Base-by-base conservation (phyloP, 2,888 invertebrate species). In the Falcaria lacertinaria region DNA sequence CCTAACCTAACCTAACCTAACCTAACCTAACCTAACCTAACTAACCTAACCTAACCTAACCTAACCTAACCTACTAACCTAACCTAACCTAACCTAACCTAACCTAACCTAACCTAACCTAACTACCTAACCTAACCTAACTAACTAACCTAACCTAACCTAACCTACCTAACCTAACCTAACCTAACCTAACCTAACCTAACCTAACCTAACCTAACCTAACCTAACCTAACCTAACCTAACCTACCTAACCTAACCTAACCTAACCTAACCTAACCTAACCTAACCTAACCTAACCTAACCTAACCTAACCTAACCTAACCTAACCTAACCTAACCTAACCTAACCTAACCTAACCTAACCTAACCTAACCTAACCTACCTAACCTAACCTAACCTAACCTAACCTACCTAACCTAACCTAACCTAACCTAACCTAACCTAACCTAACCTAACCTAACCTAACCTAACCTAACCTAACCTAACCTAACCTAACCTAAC, bases 241-340 rank as follows among this genome's bases (percentile, higher is more conserved):
- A 42, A 34, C 41, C 42, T 39, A 45, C 41, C 44, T 40, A 44
- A 47, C 42, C 44, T 46, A 48, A 47, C 48, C 48, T 46, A 45
- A 47, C 48, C 50, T 44, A 50, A 50, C 48, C 48, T 47, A 50
- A 48, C 45, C 47, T 45, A 45, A 50, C 50, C 53, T 48, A 50
- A 54, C 48, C 47, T 43, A 42, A 47, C 43, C 45, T 44, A 45
- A 45, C 45, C 50, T 43, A 43, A 47, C 43, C 50, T 45, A 45
- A 49, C 45, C 48, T 45, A 45, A 49, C 45, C 48, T 43, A 45
- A 49, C 45, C 48, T 45, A 45, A 49, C 45, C 48, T 45, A 43
- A 49, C 43, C 48, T 45, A 45, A 49, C 45, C 48, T 45, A 45
- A 49, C 45, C 48, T 45, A 46, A 46, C 43, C 43, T 46, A 43